Percentiles rank a stretch among this genome's conserved stretches.
Conservation (phyloP, 2,113 vertebrate species). For the Podilymbus podiceps region DNA sequence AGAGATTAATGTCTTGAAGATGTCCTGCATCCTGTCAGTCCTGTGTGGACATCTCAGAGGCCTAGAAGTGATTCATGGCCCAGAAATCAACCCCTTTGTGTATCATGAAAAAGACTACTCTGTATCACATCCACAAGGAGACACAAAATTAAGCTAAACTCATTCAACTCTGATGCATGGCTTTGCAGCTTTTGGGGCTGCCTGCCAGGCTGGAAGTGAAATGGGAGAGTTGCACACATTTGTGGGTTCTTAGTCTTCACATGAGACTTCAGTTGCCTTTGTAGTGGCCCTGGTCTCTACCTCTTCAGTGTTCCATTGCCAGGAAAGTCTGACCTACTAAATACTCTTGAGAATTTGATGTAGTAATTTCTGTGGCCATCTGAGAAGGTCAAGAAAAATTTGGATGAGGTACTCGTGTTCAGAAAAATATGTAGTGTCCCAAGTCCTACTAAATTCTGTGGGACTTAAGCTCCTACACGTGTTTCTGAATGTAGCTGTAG, state of each 20-base stretch:
- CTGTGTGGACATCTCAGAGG: background rate
- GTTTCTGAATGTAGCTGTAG: background rate
- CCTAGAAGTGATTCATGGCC: background rate
- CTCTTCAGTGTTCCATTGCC: background rate
- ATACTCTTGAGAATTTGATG: background rate
- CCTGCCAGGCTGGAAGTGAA: background rate
- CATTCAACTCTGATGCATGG: accelerated
- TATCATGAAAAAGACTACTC: background rate
- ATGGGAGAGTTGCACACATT: background rate
- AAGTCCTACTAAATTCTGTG: background rate
- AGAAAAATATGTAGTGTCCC: background rate
- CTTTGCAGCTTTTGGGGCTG: background rate
- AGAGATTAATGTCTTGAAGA: background rate
- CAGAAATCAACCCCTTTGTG: background rate
- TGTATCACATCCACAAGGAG: accelerated
- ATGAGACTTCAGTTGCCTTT: background rate
- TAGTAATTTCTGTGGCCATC: background rate
- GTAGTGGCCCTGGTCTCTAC: background rate
- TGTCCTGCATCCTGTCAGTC: background rate
- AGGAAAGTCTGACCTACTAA: background rate
- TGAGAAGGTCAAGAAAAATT: background rate
- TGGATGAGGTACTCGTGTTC: background rate
- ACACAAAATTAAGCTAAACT: background rate
- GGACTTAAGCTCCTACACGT: background rate
- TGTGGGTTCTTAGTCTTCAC: background rate